phyloP scores from a whole-genome alignment of 2,888 invertebrate species.

The Cantharis flavilabris region DNA sequence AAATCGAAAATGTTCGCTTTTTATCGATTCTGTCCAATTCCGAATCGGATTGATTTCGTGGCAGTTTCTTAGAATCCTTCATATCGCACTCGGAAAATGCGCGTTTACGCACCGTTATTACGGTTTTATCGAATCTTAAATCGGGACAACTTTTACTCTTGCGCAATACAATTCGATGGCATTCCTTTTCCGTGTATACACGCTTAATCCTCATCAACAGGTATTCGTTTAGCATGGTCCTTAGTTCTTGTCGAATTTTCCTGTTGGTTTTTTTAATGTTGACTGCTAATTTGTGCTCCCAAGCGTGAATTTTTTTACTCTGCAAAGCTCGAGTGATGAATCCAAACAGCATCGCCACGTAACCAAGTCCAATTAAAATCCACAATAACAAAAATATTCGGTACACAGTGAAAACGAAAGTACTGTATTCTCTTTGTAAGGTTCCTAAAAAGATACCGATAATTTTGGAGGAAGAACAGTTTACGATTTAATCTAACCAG shows the following conservation, averaged over 20 bases:
- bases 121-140: slow-evolving; percentile 55
- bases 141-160: slow-evolving; percentile 73
- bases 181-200: slow-evolving; percentile 69
- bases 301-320: slow-evolving; percentile 72
- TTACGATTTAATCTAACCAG: slow-evolving; percentile 63
- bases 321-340: slow-evolving; percentile 79
- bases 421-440: slow-evolving; percentile 57
- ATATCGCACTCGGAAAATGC: slow-evolving; percentile 60
- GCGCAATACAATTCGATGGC: slow-evolving; percentile 50
- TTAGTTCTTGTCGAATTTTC: slow-evolving; percentile 64
- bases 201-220: slow-evolving; percentile 77
- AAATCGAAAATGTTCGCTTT: slow-evolving; percentile 71
- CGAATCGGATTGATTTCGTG: slow-evolving; percentile 75
- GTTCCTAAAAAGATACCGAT: slow-evolving; percentile 39
- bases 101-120: slow-evolving; percentile 55
- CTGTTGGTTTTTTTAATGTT: slow-evolving; percentile 80
- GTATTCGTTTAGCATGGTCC: slow-evolving; percentile 62
- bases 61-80: neutral
- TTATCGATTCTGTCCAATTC: slow-evolving; percentile 79
- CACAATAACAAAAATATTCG: slow-evolving; percentile 81
- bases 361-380: slow-evolving; percentile 91
- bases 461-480: neutral
- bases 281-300: slow-evolving; percentile 76
- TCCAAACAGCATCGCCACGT: slow-evolving; percentile 86
- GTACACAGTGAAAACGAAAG: slow-evolving; percentile 69